phyloP scores from a whole-genome alignment of 2,797 vertebrate species.

The Hybognathus amarus region DNA sequence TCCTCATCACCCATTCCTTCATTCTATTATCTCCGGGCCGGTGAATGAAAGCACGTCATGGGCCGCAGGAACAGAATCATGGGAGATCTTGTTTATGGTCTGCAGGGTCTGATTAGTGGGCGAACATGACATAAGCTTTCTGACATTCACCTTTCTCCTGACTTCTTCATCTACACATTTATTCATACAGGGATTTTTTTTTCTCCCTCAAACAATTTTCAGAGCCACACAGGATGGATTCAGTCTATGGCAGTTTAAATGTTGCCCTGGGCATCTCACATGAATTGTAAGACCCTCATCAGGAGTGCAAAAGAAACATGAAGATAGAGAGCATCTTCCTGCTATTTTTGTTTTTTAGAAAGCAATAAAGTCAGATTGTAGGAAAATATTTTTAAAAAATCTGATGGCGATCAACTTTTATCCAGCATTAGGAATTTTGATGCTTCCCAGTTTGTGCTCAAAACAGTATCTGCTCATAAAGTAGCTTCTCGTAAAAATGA shows the following conservation, averaged over 20 bases:
- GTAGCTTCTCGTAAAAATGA: not conserved
- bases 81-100: slow-evolving; percentile 22
- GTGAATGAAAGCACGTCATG: not conserved
- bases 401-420: not conserved
- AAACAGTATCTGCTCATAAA: slow-evolving; percentile 8
- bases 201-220: slow-evolving; percentile 66
- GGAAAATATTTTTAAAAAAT: not conserved
- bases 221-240: slow-evolving; percentile 61
- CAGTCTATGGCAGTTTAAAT: slow-evolving; percentile 68
- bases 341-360: not conserved
- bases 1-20: slow-evolving; percentile 19
- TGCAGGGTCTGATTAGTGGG: slow-evolving; percentile 2
- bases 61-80: slow-evolving; percentile 16
- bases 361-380: not conserved
- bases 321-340: not conserved
- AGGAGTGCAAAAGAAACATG: not conserved
- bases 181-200: slow-evolving; percentile 26
- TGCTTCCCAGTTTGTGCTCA: not conserved
- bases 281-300: slow-evolving; percentile 73
- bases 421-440: slow-evolving; percentile 6
- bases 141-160: slow-evolving; percentile 4
- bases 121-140: slow-evolving; percentile 23
- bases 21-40: slow-evolving; percentile 4
- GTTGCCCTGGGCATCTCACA: slow-evolving; percentile 76
- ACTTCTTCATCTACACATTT: not conserved